A percentile compares a stretch with the other conserved stretches of the same genome.
Conservation (phyloP, 1,140 invertebrate species). For the Dryas iulia region DNA sequence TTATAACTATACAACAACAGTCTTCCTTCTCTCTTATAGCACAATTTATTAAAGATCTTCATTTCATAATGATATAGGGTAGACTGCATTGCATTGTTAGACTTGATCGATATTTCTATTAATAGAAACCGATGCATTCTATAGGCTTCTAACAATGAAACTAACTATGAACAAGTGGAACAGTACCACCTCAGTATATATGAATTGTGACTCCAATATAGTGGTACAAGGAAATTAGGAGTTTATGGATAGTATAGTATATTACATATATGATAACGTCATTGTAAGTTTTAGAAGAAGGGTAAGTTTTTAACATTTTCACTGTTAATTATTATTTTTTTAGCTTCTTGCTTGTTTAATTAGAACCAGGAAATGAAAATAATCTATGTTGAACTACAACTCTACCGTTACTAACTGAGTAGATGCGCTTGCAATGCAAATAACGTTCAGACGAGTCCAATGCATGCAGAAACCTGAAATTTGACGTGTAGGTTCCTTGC, state of each 20-base stretch:
- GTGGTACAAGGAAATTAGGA: background rate
- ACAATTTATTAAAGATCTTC: background rate
- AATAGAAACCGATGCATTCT: conserved; percentile 47
- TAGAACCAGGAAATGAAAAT: too few relatives aligned
- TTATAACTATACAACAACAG: background rate
- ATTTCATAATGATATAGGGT: conserved; percentile 21
- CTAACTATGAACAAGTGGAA: conserved; percentile 30
- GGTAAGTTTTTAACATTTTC: background rate
- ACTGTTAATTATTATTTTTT: too few relatives aligned
- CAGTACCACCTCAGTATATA: conserved; percentile 26
- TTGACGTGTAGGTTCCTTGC: too few relatives aligned
- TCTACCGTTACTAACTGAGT: too few relatives aligned
- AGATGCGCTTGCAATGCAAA: too few relatives aligned
- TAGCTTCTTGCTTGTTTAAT: too few relatives aligned
- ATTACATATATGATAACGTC: background rate
- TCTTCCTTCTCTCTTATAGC: background rate
- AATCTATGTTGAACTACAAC: too few relatives aligned
- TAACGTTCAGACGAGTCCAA: too few relatives aligned
- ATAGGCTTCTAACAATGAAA: conserved; percentile 47
- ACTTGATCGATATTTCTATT: conserved; percentile 40
- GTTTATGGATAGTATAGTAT: background rate
- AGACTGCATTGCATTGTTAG: conserved; percentile 29
- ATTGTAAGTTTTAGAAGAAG: background rate
- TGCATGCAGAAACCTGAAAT: too few relatives aligned
- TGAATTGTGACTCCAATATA: conserved; percentile 6